Percentiles rank a stretch among this genome's conserved stretches.
Evolutionary conservation across 2,888 invertebrate species (phyloP).

Genomic region (Andrena bucephala): DNA sequence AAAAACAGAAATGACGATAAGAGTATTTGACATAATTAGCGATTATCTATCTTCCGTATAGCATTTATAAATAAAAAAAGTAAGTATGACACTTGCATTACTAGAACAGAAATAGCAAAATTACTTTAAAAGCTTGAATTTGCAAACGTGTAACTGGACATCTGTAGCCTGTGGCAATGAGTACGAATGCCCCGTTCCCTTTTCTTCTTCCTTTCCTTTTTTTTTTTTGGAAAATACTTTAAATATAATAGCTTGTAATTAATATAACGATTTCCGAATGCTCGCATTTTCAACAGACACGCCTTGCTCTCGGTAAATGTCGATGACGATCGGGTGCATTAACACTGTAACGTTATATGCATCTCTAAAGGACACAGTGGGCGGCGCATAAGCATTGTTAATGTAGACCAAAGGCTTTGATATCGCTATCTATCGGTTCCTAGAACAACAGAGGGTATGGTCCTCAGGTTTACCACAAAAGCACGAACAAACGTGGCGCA

Average conservation of each 20-base stretch:
- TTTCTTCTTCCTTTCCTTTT: background rate
- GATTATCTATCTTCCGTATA: too few species aligned
- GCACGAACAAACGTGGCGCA: constrained; percentile 50
- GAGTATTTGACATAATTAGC: too few species aligned
- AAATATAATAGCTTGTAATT: background rate
- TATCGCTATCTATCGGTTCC: constrained; percentile 72
- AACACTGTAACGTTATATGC: constrained; percentile 25
- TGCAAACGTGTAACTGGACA: too few species aligned
- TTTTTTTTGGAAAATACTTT: background rate
- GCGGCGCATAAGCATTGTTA: constrained; percentile 44
- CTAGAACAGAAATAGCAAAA: too few species aligned
- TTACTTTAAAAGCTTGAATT: too few species aligned
- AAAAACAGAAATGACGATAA: too few species aligned
- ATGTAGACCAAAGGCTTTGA: constrained; percentile 55
- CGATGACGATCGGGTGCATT: constrained; percentile 19
- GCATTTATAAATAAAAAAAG: too few species aligned
- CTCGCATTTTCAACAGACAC: constrained; percentile 11
- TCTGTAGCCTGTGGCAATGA: too few species aligned
- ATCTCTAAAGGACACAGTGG: constrained; percentile 11
- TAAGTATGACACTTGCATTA: too few species aligned
- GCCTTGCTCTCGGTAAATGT: background rate
- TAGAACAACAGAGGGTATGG: constrained; percentile 57
- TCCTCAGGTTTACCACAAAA: constrained; percentile 57
- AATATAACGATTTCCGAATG: constrained; percentile 19
- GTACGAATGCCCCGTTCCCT: background rate